Conservation (phyloP, 2,113 vertebrate genomes). For the Podiceps cristatus region DNA sequence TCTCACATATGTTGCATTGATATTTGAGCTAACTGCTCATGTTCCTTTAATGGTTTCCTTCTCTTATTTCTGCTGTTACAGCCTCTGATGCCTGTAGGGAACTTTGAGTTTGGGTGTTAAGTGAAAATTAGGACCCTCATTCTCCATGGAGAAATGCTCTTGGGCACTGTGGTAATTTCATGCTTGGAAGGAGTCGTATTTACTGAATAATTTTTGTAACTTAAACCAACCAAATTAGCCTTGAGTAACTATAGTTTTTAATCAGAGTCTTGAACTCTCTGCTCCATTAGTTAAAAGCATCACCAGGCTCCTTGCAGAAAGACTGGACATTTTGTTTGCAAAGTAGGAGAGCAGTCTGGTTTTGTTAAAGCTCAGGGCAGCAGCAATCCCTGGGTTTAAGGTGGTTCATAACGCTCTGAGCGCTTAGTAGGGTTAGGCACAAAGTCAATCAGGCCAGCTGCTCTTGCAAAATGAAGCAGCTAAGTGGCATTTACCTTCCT, state of each 20-base stretch:
- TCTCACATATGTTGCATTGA: not conserved
- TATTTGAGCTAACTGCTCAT: not conserved
- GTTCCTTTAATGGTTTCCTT: not conserved
- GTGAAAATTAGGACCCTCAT: not conserved
- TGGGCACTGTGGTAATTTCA: constrained; percentile 28
- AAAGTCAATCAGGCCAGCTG: not conserved
- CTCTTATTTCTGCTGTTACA: not conserved
- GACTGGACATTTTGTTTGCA: not conserved
- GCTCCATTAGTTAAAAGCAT: not conserved
- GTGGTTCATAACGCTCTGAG: not conserved
- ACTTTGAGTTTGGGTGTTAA: not conserved
- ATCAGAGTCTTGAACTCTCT: not conserved
- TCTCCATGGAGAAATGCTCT: constrained; percentile 3
- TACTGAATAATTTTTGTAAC: not conserved
- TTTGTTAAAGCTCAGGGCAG: fast-evolving
- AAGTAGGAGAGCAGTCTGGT: not conserved
- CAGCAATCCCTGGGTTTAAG: not conserved
- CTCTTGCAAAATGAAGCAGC: not conserved
- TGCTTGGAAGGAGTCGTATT: constrained; percentile 29
- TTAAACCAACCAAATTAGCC: not conserved
- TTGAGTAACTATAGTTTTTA: not conserved
- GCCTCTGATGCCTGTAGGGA: not conserved
- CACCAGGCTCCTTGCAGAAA: not conserved
- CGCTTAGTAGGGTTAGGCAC: not conserved
- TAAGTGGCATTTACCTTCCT: not conserved